Percentiles rank a stretch among this genome's conserved stretches.
Evolutionary conservation across 2,113 vertebrate species (phyloP).

Genomic region (Paratilapia polleni): DNA sequence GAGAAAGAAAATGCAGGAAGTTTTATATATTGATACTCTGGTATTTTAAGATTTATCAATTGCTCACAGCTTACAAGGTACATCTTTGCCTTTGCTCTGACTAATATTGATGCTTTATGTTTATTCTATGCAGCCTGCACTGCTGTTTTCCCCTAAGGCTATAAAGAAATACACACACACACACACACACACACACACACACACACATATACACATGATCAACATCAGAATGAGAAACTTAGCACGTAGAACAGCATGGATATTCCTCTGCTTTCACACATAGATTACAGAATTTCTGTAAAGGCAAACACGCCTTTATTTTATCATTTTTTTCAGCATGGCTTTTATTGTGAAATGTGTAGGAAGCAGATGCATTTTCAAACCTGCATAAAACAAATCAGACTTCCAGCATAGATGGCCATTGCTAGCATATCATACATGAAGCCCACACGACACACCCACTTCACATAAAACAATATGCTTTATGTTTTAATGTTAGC

Average conservation of each 20-base stretch:
- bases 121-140: constrained; percentile 31
- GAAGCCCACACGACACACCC: background rate
- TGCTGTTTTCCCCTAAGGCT: constrained; percentile 48
- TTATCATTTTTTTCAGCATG: background rate
- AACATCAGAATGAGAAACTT: constrained; percentile 37
- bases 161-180: constrained; percentile 27
- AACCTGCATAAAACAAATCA: background rate
- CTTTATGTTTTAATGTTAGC: background rate
- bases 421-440: background rate
- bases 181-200: background rate
- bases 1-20: background rate
- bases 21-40: background rate
- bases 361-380: background rate
- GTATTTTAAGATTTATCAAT: constrained; percentile 17
- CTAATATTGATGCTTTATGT: constrained; percentile 54
- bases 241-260: constrained; percentile 9
- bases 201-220: background rate
- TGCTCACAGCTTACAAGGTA: constrained; percentile 3
- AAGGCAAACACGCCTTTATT: background rate
- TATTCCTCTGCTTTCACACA: background rate
- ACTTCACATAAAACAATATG: background rate
- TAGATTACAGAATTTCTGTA: background rate
- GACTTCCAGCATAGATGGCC: background rate
- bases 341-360: background rate
- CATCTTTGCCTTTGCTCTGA: constrained; percentile 25